These are phyloP conservation scores for Helobdella robusta DNA, from an alignment of 2,888 invertebrate species.

Conservation along the genomic window DNA sequence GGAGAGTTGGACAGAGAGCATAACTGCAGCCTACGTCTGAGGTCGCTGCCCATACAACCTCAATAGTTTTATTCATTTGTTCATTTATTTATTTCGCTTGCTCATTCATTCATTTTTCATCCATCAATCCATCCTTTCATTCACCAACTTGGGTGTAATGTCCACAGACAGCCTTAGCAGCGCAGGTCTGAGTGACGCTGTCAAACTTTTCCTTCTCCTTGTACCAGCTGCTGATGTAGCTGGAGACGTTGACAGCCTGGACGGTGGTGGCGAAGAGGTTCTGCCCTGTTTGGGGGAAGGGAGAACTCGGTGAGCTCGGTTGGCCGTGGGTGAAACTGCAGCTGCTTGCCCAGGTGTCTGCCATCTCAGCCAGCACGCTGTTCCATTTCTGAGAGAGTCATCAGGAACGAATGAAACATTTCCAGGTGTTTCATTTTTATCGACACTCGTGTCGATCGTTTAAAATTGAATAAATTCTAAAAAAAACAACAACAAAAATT, in stretches of 20 bases:
- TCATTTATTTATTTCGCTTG: too few species aligned
- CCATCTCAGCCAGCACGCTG: not conserved
- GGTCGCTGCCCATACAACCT: too few species aligned
- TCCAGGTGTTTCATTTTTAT: too few species aligned
- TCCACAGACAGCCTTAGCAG: slow-evolving; percentile 5
- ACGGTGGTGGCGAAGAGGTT: slow-evolving; percentile 11
- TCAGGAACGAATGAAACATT: not conserved
- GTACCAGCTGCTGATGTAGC: not conserved
- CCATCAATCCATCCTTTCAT: too few species aligned
- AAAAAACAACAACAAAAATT: too few species aligned
- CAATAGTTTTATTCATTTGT: too few species aligned
- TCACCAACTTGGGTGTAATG: slow-evolving; percentile 25
- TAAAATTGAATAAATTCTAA: too few species aligned
- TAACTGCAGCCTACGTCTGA: too few species aligned
- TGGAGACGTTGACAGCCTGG: not conserved
- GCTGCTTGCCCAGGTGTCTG: not conserved
- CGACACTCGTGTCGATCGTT: too few species aligned
- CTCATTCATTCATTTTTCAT: too few species aligned
- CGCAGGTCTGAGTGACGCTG: not conserved
- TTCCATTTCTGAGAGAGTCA: slow-evolving; percentile 4
- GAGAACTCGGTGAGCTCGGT: not conserved
- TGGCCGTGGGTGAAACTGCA: slow-evolving; percentile 18
- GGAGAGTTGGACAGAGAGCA: too few species aligned
- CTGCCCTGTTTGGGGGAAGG: slow-evolving; percentile 2
- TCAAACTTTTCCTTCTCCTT: slow-evolving; percentile 9